A percentile compares a stretch with the other conserved stretches of the same genome.
Evolutionary conservation across 2,797 vertebrate genomes (phyloP).

Genomic region (Hippocampus kuda): DNA sequence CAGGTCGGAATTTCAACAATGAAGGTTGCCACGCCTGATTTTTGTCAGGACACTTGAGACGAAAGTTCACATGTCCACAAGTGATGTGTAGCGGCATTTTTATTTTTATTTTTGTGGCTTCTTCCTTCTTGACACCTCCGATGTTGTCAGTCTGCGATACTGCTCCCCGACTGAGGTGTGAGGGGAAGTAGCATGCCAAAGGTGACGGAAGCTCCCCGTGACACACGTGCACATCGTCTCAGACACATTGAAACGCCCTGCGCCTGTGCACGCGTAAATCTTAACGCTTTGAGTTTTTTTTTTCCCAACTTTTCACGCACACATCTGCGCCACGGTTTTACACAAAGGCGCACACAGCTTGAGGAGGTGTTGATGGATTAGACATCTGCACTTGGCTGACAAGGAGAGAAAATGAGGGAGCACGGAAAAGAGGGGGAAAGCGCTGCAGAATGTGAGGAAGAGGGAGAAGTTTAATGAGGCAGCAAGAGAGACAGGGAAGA

Average conservation of each 20-base stretch:
- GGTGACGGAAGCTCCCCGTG: conserved; percentile 54
- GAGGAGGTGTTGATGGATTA: conserved; percentile 75
- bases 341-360: conserved; percentile 60
- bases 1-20: conserved; percentile 50
- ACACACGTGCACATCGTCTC: conserved; percentile 46
- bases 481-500: conserved; percentile 34
- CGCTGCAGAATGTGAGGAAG: conserved; percentile 35
- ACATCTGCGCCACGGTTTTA: conserved; percentile 29
- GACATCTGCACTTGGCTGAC: conserved; percentile 73
- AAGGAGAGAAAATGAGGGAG: conserved; percentile 58
- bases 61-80: conserved; percentile 38
- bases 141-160: conserved; percentile 59
- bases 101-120: conserved; percentile 35
- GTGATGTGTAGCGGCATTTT: conserved; percentile 36
- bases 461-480: conserved; percentile 41
- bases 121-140: conserved; percentile 58
- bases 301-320: conserved; percentile 5
- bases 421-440: conserved; percentile 33
- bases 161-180: conserved; percentile 56
- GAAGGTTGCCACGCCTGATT: conserved; percentile 44
- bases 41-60: conserved; percentile 44
- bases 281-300: conserved; percentile 43
- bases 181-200: conserved; percentile 58
- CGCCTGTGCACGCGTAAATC: conserved; percentile 42
- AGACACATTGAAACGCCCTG: conserved; percentile 38